Conservation (phyloP, 2,113 vertebrate genomes). For the Ascaphus truei region DNA sequence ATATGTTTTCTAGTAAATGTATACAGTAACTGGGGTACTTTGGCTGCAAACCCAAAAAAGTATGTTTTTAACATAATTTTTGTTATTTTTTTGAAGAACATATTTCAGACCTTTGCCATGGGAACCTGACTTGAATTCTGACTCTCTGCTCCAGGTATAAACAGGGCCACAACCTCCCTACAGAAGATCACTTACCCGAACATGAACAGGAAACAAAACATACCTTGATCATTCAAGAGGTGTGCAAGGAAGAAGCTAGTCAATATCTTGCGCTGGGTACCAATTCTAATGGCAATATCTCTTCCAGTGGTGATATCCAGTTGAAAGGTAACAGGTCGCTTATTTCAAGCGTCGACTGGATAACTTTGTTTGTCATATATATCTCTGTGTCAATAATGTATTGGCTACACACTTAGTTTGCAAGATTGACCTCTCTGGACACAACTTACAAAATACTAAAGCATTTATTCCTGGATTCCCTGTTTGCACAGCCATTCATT, state of each 20-base stretch:
- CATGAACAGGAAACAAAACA: constrained; percentile 75
- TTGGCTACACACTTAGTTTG: constrained; percentile 55
- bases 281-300: constrained; percentile 59
- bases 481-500: too few species aligned
- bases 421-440: too few species aligned
- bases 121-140: constrained; percentile 67
- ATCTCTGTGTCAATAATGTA: constrained; percentile 75
- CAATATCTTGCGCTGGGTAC: constrained; percentile 66
- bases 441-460: too few species aligned
- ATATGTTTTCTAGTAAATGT: too few species aligned
- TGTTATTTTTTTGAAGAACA: not conserved
- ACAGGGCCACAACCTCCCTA: constrained; percentile 72
- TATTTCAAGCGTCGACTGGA: constrained; percentile 71
- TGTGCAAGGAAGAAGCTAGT: constrained; percentile 64
- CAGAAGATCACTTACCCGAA: constrained; percentile 70
- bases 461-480: too few species aligned
- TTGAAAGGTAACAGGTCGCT: constrained; percentile 68
- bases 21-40: too few species aligned
- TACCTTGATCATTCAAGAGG: constrained; percentile 71
- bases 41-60: too few species aligned
- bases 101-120: not conserved
- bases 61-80: too few species aligned
- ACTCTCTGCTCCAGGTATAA: constrained; percentile 84
- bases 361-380: constrained; percentile 70
- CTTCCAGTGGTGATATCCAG: constrained; percentile 66